phyloP scores from a whole-genome alignment of 2,888 invertebrate genomes.

The Ophioninae sp. region DNA sequence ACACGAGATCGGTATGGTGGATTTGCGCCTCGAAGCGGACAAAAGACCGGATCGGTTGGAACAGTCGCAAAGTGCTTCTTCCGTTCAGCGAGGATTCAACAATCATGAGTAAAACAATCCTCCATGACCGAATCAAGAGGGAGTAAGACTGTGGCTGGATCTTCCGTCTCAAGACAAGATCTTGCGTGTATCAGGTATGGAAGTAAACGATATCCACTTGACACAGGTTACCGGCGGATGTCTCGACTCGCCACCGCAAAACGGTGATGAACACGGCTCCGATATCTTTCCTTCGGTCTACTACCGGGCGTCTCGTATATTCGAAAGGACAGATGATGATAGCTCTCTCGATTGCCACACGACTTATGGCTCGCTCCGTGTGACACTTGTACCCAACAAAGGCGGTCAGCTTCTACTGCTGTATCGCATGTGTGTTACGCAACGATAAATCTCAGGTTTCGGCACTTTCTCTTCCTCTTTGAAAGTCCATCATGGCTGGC shows the following conservation, averaged over 20 bases:
- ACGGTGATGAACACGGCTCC: conserved; percentile 58
- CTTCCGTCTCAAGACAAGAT: conserved; percentile 7
- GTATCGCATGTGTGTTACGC: background rate
- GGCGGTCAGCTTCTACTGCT: conserved; percentile 4
- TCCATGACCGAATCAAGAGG: conserved; percentile 70
- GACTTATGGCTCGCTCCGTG: background rate
- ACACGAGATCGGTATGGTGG: conserved; percentile 67
- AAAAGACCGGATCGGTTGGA: conserved; percentile 68
- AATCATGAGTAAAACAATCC: conserved; percentile 79
- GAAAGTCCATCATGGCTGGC: conserved; percentile 68
- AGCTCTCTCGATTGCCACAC: conserved; percentile 35
- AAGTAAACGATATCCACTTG: conserved; percentile 64
- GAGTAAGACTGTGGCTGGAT: conserved; percentile 54
- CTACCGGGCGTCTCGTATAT: conserved; percentile 27
- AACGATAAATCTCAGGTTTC: conserved; percentile 32
- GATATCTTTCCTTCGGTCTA: conserved; percentile 70
- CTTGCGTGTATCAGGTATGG: background rate
- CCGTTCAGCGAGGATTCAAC: conserved; percentile 65
- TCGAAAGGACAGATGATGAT: conserved; percentile 6
- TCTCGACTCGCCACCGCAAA: conserved; percentile 38
- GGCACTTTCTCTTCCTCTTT: conserved; percentile 57
- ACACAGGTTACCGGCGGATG: conserved; percentile 40
- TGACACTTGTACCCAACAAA: background rate
- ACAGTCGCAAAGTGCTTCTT: conserved; percentile 68
- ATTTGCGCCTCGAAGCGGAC: conserved; percentile 40